Evolutionary conservation across 2,113 vertebrate genomes (phyloP).

Genomic region (Phoenicopterus ruber): DNA sequence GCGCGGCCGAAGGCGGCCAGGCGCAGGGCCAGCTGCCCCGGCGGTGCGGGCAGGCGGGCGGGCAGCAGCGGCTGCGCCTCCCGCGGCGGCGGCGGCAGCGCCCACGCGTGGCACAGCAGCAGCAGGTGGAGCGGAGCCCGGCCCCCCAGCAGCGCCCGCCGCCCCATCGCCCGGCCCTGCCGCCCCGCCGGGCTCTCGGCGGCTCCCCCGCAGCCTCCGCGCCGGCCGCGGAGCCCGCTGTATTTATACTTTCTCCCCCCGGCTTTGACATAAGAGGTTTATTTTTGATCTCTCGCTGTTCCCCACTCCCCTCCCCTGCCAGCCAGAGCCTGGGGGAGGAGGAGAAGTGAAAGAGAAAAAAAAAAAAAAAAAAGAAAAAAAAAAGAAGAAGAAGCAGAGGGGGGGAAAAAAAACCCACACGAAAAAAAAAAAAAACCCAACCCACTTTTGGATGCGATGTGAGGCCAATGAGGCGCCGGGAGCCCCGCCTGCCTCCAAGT

Average conservation of each 20-base stretch:
- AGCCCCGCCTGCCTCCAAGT: conserved; percentile 73
- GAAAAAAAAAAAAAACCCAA: background rate
- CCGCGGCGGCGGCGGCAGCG: conserved; percentile 31
- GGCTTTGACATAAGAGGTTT: conserved; percentile 87
- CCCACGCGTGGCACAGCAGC: conserved; percentile 46
- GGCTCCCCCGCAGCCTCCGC: conserved; percentile 52
- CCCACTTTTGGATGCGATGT: conserved; percentile 76
- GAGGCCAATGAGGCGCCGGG: conserved; percentile 80
- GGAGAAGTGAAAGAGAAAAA: background rate
- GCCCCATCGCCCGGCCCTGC: background rate
- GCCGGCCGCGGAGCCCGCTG: conserved; percentile 69
- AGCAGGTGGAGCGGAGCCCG: background rate
- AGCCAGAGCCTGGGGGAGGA: conserved; percentile 52
- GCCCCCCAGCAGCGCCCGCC: background rate
- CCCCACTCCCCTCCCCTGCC: conserved; percentile 86
- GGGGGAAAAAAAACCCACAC: accelerated
- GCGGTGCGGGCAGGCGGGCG: background rate
- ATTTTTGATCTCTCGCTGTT: conserved; percentile 88
- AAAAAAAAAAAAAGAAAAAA: background rate
- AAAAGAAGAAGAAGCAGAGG: background rate
- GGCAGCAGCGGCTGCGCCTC: conserved; percentile 35
- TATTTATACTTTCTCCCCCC: conserved; percentile 88
- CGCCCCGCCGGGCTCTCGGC: background rate
- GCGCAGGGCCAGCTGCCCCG: conserved; percentile 63
- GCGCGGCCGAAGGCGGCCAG: conserved; percentile 78